These are phyloP conservation scores for Recurvirostra avosetta DNA, from an alignment of 2,113 vertebrate species.

Conservation along the genomic window DNA sequence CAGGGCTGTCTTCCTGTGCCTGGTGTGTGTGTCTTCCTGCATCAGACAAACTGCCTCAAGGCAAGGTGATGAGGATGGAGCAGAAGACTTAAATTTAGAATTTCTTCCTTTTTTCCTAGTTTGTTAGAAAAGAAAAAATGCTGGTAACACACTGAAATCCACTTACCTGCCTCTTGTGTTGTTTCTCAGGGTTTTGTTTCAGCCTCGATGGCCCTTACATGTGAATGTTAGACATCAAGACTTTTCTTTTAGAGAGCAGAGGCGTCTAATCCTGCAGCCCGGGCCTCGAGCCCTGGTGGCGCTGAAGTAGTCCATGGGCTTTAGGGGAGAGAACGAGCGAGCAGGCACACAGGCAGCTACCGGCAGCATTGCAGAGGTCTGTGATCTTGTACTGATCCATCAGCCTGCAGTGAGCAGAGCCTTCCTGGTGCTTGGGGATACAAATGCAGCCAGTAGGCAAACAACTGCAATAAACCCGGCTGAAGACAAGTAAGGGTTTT, in stretches of 20 bases:
- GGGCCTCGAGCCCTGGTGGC: background rate
- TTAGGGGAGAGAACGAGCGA: background rate
- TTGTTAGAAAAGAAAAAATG: background rate
- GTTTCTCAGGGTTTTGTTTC: background rate
- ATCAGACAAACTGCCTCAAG: no score
- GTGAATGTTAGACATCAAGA: background rate
- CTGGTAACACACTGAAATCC: background rate
- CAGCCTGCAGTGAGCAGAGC: background rate
- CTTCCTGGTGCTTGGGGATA: background rate
- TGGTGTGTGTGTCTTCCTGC: background rate
- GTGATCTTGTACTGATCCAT: background rate
- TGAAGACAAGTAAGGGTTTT: background rate
- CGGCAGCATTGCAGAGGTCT: accelerated
- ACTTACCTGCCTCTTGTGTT: background rate
- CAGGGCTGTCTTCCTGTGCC: background rate
- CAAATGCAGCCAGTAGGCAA: background rate
- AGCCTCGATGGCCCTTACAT: background rate
- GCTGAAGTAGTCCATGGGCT: background rate
- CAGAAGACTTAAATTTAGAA: background rate
- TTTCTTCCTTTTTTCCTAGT: background rate
- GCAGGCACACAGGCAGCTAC: background rate
- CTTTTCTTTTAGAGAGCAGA: background rate
- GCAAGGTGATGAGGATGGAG: background rate
- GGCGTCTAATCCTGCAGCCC: background rate
- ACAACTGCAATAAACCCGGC: background rate